phyloP scores from a whole-genome alignment of 2,113 vertebrate genomes.

The Atractosteus spatula region DNA sequence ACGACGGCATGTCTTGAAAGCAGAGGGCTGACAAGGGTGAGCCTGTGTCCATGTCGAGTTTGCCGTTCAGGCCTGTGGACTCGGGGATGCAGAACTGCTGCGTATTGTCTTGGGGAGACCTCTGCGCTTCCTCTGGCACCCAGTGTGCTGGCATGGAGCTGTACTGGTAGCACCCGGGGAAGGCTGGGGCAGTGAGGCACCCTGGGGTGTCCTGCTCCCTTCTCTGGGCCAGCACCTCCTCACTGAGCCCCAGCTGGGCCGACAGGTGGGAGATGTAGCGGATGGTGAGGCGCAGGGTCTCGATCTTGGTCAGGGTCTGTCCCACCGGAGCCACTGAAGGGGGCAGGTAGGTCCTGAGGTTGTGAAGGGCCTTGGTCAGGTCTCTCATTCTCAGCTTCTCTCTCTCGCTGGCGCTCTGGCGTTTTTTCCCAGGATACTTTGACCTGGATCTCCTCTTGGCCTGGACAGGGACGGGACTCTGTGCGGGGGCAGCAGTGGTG shows the following conservation, averaged over 20 bases:
- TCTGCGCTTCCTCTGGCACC: too few relatives aligned
- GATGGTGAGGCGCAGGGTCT: slow-evolving; percentile 75
- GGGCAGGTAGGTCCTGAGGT: slow-evolving; percentile 79
- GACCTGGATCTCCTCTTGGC: slow-evolving; percentile 45
- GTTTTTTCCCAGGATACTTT: slow-evolving; percentile 57
- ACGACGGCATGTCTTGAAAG: too few relatives aligned
- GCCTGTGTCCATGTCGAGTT: too few relatives aligned
- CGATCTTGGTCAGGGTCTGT: slow-evolving; percentile 80
- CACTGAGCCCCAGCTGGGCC: slow-evolving; percentile 68
- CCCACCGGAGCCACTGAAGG: slow-evolving; percentile 68
- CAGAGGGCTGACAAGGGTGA: too few relatives aligned
- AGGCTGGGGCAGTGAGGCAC: too few relatives aligned
- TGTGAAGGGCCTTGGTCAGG: slow-evolving; percentile 76
- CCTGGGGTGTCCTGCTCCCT: slow-evolving; percentile 2
- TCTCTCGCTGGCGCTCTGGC: slow-evolving; percentile 82
- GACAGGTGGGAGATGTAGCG: slow-evolving; percentile 80
- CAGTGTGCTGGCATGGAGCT: neutral
- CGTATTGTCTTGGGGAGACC: neutral
- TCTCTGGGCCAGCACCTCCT: slow-evolving; percentile 51
- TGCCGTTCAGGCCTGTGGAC: too few relatives aligned
- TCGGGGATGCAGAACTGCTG: neutral
- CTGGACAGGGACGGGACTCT: neutral
- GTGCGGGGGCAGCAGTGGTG: neutral
- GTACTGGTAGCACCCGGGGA: neutral
- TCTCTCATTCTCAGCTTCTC: slow-evolving; percentile 93